phyloP scores from a whole-genome alignment of 1,140 invertebrate genomes.

The Orussus abietinus region DNA sequence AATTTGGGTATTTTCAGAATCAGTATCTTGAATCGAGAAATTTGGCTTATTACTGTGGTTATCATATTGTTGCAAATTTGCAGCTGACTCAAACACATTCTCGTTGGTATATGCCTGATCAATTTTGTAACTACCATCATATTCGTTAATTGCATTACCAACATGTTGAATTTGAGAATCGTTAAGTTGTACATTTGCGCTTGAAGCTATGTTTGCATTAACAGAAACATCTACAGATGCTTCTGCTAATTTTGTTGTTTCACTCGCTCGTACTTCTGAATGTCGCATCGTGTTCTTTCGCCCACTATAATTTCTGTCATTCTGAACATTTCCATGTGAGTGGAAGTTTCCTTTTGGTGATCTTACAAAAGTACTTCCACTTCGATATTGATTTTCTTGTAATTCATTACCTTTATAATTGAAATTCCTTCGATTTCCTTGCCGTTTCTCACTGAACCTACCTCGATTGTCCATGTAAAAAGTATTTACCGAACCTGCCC shows the following conservation, averaged over 20 bases:
- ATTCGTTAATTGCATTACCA: not conserved
- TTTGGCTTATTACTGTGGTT: conserved; percentile 5
- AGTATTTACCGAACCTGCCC: conserved; percentile 14
- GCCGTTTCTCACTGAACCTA: conserved; percentile 20
- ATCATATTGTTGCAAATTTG: conserved; percentile 8
- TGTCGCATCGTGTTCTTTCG: conserved; percentile 3
- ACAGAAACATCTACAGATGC: not conserved
- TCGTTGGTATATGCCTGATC: conserved; percentile 5
- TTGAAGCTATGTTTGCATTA: too few species aligned
- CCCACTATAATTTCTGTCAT: conserved; percentile 21
- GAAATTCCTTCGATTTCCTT: conserved; percentile 17
- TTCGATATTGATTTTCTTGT: conserved; percentile 3
- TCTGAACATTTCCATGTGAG: conserved; percentile 26
- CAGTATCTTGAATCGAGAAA: conserved; percentile 17
- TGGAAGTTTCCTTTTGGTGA: conserved; percentile 5
- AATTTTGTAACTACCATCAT: conserved; percentile 6
- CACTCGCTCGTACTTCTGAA: conserved; percentile 1
- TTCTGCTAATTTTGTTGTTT: conserved; percentile 4
- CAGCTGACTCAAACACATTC: not conserved
- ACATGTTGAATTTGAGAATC: not conserved
- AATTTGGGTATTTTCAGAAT: conserved; percentile 4
- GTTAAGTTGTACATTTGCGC: too few species aligned
- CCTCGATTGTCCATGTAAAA: conserved; percentile 24
- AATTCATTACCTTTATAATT: conserved; percentile 4
- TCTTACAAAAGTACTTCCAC: conserved; percentile 18